Evolutionary conservation across 2,888 invertebrate genomes (phyloP).

Genomic region (Eretmocerus hayati): DNA sequence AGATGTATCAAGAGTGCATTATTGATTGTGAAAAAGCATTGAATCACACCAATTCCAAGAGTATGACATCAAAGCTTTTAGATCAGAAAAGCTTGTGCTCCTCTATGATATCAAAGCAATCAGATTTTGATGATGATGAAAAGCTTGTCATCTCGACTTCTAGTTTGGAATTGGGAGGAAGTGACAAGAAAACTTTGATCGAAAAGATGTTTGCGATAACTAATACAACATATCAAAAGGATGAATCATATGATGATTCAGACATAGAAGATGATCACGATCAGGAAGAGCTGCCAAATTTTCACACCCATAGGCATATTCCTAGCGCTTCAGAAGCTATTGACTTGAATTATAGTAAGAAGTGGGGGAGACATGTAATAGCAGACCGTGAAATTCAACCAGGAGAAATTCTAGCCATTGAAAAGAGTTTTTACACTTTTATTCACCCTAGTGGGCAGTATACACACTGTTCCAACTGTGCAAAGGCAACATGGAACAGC

Average conservation of each 20-base stretch:
- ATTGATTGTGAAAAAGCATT: conserved; percentile 62
- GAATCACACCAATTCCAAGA: conserved; percentile 54
- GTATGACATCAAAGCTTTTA: conserved; percentile 55
- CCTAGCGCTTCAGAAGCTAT: conserved; percentile 60
- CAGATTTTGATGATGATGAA: not conserved
- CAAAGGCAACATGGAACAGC: conserved; percentile 53
- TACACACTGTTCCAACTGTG: conserved; percentile 64
- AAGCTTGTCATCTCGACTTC: not conserved
- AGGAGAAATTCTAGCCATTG: conserved; percentile 70
- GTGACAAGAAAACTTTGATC: not conserved
- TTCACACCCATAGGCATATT: conserved; percentile 39
- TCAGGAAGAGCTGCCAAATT: not conserved
- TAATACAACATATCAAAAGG: not conserved
- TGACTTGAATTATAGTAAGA: conserved; percentile 51
- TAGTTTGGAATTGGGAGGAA: not conserved
- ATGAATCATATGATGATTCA: not conserved
- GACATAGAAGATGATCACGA: not conserved
- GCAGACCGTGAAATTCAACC: conserved; percentile 61
- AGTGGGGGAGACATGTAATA: conserved; percentile 64
- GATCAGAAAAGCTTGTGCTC: conserved; percentile 54
- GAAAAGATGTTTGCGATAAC: not conserved
- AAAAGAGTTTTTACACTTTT: conserved; percentile 64
- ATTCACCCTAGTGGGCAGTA: conserved; percentile 51
- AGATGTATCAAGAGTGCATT: conserved; percentile 59
- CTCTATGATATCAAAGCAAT: not conserved